Percentiles rank a stretch among this genome's conserved stretches.
Conservation (phyloP, 2,797 vertebrate species). For the Botia kubotai region DNA sequence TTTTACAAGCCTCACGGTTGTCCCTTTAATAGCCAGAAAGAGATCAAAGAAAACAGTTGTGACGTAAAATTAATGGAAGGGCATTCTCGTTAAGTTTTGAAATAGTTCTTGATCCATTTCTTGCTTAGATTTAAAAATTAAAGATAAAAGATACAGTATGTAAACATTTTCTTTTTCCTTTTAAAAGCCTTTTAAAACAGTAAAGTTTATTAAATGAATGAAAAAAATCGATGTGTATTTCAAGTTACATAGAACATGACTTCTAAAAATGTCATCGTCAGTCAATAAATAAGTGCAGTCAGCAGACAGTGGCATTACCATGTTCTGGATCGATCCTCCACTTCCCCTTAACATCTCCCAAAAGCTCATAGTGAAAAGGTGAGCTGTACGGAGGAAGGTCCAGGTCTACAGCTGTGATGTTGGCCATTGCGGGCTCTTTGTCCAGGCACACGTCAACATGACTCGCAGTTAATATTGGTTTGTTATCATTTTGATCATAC, state of each 20-base stretch:
- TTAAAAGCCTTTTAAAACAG: no score
- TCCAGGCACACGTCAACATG: slow-evolving; percentile 57
- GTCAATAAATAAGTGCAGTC: background rate
- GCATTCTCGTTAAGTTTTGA: background rate
- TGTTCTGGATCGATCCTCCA: slow-evolving; percentile 67
- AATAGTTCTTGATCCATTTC: no score
- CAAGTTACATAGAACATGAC: no score
- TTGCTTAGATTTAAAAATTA: no score
- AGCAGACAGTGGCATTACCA: slow-evolving; percentile 61
- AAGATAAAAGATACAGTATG: no score
- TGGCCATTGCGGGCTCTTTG: slow-evolving; percentile 39
- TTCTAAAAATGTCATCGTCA: no score
- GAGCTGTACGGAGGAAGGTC: slow-evolving; percentile 67
- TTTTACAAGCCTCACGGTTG: slow-evolving; percentile 67
- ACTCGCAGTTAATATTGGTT: slow-evolving; percentile 44
- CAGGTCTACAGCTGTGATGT: slow-evolving; percentile 60
- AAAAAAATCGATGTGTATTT: no score
- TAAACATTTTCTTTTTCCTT: no score
- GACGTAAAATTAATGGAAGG: background rate
- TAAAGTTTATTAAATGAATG: no score
- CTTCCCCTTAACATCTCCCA: slow-evolving; percentile 64
- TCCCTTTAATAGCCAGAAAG: slow-evolving; percentile 58
- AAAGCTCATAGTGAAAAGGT: slow-evolving; percentile 73
- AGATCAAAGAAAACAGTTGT: background rate
- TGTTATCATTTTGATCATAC: slow-evolving; percentile 68